phyloP scores from a whole-genome alignment of 2,888 invertebrate species.

The Melangyna quadrimaculata region DNA sequence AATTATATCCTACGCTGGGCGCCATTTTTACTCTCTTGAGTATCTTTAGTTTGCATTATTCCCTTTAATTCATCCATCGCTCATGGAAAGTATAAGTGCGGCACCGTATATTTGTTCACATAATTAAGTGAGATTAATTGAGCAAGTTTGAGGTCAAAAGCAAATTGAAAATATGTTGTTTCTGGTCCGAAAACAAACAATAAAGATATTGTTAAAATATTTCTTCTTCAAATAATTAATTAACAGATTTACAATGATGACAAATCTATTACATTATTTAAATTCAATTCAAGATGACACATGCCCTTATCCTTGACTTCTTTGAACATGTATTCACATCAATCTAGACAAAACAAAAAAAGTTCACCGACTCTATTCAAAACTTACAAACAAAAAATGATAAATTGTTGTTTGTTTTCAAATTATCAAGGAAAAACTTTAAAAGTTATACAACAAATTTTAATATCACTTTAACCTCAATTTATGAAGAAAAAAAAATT shows the following conservation, averaged over 20 bases:
- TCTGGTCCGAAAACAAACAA: background rate
- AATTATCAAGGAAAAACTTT: background rate
- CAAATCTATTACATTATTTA: background rate
- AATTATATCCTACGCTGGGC: background rate
- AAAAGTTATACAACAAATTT: background rate
- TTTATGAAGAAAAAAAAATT: background rate
- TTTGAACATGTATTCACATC: background rate
- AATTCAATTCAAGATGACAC: background rate
- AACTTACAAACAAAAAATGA: background rate
- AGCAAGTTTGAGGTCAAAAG: constrained; percentile 36
- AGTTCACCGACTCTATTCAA: background rate
- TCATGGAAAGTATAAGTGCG: background rate
- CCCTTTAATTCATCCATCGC: background rate
- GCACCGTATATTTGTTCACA: background rate
- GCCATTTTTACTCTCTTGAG: background rate
- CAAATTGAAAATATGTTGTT: background rate
- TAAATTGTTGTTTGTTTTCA: background rate
- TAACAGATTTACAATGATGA: background rate
- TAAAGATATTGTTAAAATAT: background rate
- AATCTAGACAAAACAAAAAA: background rate
- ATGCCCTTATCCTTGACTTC: background rate
- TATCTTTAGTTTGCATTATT: background rate
- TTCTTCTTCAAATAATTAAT: background rate
- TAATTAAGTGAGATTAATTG: constrained; percentile 54
- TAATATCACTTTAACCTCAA: background rate